Evolutionary conservation across 2,888 invertebrate species (phyloP).

Genomic region (Laothoe populi): DNA sequence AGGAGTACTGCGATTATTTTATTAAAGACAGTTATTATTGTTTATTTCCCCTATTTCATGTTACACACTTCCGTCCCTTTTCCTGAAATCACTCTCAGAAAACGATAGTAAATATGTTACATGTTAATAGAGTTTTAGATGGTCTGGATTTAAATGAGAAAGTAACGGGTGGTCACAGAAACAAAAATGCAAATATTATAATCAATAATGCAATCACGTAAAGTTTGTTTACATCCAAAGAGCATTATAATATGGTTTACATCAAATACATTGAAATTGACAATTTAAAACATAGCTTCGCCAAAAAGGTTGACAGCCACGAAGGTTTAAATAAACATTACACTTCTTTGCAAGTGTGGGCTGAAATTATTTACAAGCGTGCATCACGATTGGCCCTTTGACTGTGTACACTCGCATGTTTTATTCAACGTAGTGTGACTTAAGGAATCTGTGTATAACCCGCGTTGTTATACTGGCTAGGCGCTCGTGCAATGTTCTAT

Average conservation of each 20-base stretch:
- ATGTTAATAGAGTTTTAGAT: too few relatives aligned
- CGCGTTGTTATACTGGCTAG: not conserved
- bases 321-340: not conserved
- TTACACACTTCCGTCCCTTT: too few relatives aligned
- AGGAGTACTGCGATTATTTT: too few relatives aligned
- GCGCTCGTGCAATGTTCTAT: not conserved
- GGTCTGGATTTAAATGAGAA: too few relatives aligned
- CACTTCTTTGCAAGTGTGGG: constrained; percentile 3
- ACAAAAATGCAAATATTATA: too few relatives aligned
- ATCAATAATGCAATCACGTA: not conserved
- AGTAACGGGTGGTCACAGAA: too few relatives aligned
- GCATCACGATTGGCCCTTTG: constrained; percentile 39
- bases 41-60: too few relatives aligned
- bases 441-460: constrained; percentile 37
- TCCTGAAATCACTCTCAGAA: too few relatives aligned
- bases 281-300: not conserved
- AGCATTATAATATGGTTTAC: too few relatives aligned
- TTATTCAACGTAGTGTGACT: constrained; percentile 43
- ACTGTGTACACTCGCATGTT: constrained; percentile 35
- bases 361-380: constrained; percentile 43
- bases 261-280: constrained; percentile 5
- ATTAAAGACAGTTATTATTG: too few relatives aligned
- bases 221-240: not conserved
- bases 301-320: constrained; percentile 10
- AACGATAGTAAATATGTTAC: too few relatives aligned